A percentile compares a stretch with the other conserved stretches of the same genome.
Conservation (phyloP, 2,113 vertebrate genomes). For the Tichodroma muraria region DNA sequence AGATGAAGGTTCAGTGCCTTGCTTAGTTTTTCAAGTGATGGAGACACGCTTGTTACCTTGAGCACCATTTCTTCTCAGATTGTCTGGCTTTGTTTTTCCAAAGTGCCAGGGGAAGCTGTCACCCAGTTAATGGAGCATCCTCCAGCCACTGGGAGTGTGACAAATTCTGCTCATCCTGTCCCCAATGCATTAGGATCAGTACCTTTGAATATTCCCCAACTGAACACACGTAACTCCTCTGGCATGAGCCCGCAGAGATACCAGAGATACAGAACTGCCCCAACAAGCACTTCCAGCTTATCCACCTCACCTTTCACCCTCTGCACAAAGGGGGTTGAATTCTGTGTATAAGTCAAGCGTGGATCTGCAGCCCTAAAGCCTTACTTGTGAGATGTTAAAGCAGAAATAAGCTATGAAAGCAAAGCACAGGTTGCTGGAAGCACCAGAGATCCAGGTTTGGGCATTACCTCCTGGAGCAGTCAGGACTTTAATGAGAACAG, state of each 20-base stretch:
- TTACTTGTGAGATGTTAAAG: neutral
- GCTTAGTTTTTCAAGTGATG: neutral
- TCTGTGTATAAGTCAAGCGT: neutral
- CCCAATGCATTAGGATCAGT: accelerated
- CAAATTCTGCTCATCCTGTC: neutral
- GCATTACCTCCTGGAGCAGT: neutral
- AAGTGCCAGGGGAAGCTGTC: neutral
- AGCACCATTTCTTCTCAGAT: neutral
- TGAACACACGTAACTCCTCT: neutral
- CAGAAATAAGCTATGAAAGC: neutral
- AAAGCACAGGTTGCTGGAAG: neutral
- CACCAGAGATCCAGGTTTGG: neutral
- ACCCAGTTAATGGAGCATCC: neutral
- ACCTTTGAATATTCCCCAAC: neutral
- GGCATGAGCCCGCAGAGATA: neutral
- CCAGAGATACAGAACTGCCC: neutral
- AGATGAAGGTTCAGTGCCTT: neutral
- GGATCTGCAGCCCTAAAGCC: neutral
- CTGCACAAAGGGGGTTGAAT: neutral
- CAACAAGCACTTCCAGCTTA: conserved; percentile 8
- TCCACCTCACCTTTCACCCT: neutral
- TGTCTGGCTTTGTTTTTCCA: neutral
- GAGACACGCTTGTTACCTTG: neutral
- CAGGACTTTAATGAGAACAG: neutral
- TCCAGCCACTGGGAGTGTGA: neutral